Percentiles rank a stretch among this genome's conserved stretches.
phyloP scores from a whole-genome alignment of 2,797 vertebrate genomes.

The Capromys pilorides region DNA sequence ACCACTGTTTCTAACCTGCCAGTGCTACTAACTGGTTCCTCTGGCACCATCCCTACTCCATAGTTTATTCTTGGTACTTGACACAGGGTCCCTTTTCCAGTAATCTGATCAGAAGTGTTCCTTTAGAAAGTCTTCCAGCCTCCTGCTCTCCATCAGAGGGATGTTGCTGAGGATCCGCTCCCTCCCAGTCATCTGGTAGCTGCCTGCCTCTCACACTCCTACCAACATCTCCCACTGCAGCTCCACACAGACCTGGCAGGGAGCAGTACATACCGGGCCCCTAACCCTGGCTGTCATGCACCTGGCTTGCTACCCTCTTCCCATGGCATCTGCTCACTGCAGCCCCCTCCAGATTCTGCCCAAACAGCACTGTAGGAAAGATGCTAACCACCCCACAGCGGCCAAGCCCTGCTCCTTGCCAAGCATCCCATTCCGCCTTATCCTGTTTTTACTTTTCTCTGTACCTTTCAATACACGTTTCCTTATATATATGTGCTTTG shows the following conservation, averaged over 20 bases:
- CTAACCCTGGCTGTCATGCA: rapidly evolving
- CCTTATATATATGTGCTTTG: not conserved
- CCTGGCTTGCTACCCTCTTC: not conserved
- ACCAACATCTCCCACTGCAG: not conserved
- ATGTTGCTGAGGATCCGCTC: too few relatives aligned
- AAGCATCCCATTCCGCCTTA: not conserved
- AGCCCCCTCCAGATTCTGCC: not conserved
- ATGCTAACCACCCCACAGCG: not conserved
- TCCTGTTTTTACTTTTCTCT: not conserved
- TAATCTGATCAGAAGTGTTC: not conserved
- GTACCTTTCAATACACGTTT: not conserved
- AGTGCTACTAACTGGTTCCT: not conserved
- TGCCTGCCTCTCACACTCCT: not conserved
- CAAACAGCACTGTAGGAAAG: not conserved
- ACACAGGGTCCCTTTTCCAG: not conserved
- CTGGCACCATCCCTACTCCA: not conserved
- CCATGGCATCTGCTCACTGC: not conserved
- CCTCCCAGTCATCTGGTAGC: not conserved
- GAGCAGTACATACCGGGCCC: too few relatives aligned
- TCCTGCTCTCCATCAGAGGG: not conserved
- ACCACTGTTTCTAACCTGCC: not conserved
- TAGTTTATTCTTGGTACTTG: not conserved
- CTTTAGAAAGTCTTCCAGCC: not conserved
- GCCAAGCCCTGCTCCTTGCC: not conserved
- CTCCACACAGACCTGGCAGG: not conserved